Base-by-base conservation (phyloP, 2,888 invertebrate genomes). In the Pseudococcus viburni region DNA sequence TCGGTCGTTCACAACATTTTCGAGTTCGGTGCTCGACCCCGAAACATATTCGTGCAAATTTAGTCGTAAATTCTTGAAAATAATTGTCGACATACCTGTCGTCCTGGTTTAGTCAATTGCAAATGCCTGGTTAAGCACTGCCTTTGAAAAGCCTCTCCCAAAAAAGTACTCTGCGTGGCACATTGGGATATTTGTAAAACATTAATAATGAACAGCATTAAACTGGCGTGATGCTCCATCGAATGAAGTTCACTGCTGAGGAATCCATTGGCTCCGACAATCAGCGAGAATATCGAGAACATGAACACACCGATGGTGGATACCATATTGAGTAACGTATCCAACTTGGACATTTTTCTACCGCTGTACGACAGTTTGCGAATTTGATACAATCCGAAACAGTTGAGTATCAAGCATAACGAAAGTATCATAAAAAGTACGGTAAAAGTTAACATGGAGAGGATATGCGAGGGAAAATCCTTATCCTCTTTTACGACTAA, bases 401-500 rank as follows among this genome's bases (percentile, higher is more conserved):
- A 90, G 0, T 92, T 92, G 91, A 92, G 91, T 15, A 93, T 88
- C 17, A 91, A 91, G 84, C 92, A 92, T 55, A 93, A 90, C 0
- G 91, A 90, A 55, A 93, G 90, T n/a, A 93, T 92, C 19, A 92
- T 91, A 33, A 92, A 92, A 86, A 92, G 90, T 1, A 93, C 92
- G 48, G 93, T 93, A 88, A 92, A 92, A 6, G 92, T 92, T 33
- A 93, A 90, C 93, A 93, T 93, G 88, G 93, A 92, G 15, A 93
- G 90, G 0, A 92, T 92, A 48, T 92, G 91, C 1, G 92, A 90
- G 6, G 92, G 92, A 89, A 93, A 93, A 85, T 93, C 92, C 48
- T 91, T 91, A 89, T 93, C 92, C 88, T 93, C 93, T 89, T 93
- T 92, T 80, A 93, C 93, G 15, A 93, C 93, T 80, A 93, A 91